phyloP scores from a whole-genome alignment of 1,140 invertebrate species.

The silkworm (Bombyx mori) region DNA sequence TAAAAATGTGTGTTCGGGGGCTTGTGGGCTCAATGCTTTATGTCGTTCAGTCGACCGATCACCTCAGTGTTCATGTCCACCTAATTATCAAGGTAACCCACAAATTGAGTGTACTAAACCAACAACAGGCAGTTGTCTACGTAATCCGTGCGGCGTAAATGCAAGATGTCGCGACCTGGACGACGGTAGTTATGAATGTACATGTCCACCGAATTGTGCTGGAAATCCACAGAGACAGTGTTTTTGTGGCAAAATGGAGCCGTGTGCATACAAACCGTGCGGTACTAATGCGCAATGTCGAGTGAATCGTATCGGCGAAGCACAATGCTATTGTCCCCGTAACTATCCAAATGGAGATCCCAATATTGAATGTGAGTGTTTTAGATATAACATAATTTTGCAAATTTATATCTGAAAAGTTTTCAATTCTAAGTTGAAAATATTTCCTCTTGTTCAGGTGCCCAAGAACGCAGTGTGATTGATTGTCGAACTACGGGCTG shows the following conservation, averaged over 20 bases:
- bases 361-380: slow-evolving; percentile 82
- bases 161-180: slow-evolving; percentile 83
- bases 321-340: slow-evolving; percentile 87
- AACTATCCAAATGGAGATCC: slow-evolving; percentile 88
- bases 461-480: slow-evolving; percentile 74
- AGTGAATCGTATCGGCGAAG: slow-evolving; percentile 73
- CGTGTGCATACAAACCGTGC: slow-evolving; percentile 82
- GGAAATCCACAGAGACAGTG: slow-evolving; percentile 87
- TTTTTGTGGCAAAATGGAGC: slow-evolving; percentile 77
- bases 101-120: slow-evolving; percentile 80
- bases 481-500: slow-evolving; percentile 89
- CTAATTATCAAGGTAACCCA: slow-evolving; percentile 88
- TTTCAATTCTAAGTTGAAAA: not conserved
- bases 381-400: not conserved
- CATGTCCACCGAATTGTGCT: slow-evolving; percentile 82
- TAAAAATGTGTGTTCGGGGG: slow-evolving; percentile 85
- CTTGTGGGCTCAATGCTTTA: slow-evolving; percentile 88
- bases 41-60: slow-evolving; percentile 84
- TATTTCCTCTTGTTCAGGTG: slow-evolving; percentile 66
- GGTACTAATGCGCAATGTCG: slow-evolving; percentile 87
- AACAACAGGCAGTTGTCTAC: slow-evolving; percentile 77
- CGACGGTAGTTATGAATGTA: slow-evolving; percentile 82
- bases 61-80: slow-evolving; percentile 87
- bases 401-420: no score
- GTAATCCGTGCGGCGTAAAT: slow-evolving; percentile 88